Evolutionary conservation across 1,140 invertebrate species (phyloP), one percentile per base, ranked within the genome.

Genomic region (Drosophila subpulchrella): DNA sequence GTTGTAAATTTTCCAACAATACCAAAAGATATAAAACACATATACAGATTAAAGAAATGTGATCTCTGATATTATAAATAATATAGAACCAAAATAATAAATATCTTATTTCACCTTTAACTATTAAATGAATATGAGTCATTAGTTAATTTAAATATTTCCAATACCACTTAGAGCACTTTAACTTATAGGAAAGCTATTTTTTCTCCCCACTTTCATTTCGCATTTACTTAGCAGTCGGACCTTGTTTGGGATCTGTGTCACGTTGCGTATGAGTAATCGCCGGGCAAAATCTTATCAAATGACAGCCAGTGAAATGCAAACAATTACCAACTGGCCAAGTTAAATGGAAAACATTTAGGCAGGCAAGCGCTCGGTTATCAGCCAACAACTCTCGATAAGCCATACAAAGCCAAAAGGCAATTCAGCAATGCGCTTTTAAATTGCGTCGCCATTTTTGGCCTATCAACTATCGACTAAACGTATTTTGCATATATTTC

Each of bases 381-480:
- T 72, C 68, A 66, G 68, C 42, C 34, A 65, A 76, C 54, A 55
- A 61, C 71, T 39, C 47, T 66, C 67, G 82, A 86, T 86, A 86
- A 86, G 83, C 81, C 62, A 53, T 74, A 74, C 60, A 77, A 79
- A 78, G 82, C 63, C 56, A 65, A 78, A 74, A 41, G 65, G 56
- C 74, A 60, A 86, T 72, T 80, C 55, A 72, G 73, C 60, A 82
- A 75, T 86, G 83, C 82, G 83, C 82, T 86, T 86, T 77, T 65
- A 78, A 78, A 86, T 76, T 75, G 71, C 75, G 79, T 82, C 70
- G 82, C 82, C 82, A 82, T 73, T 88, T 86, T 79, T 76, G 75
- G 83, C 58, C 62, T 81, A 60, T 61, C 67, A 50, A 36, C 50
- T 66, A 65, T 61, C 67, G 65, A 36, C 34, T 66, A 42, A 65